phyloP scores from a whole-genome alignment of 2,888 invertebrate species.

The Agrochola lychnidis region DNA sequence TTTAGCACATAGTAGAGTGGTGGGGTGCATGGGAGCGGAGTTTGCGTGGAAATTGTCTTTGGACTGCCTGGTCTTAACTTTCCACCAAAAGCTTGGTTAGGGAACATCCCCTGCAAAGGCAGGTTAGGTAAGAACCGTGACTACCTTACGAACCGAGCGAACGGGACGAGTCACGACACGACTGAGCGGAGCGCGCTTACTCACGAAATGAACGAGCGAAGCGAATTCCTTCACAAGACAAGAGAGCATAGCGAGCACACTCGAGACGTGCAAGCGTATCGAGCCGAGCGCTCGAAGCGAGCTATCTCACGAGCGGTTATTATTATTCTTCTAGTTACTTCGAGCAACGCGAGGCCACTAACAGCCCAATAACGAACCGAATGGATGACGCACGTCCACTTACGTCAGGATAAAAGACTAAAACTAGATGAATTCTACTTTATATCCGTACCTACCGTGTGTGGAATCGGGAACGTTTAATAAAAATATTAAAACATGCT shows the following conservation, averaged over 20 bases:
- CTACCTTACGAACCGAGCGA: not conserved
- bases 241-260: not conserved
- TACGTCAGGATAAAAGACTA: too few relatives aligned
- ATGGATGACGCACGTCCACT: not conserved
- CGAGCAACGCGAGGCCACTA: not conserved
- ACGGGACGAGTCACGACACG: not conserved
- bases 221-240: not conserved
- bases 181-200: not conserved
- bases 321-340: not conserved
- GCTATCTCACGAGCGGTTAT: not conserved
- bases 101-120: too few relatives aligned
- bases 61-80: too few relatives aligned
- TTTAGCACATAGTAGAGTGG: too few relatives aligned
- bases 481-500: not conserved
- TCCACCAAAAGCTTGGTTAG: not conserved
- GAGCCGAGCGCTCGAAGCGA: not conserved
- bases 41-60: too few relatives aligned
- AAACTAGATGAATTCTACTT: not conserved
- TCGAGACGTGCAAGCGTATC: not conserved
- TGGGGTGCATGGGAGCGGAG: too few relatives aligned
- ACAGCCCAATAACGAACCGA: not conserved
- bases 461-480: too few relatives aligned
- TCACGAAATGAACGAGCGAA: not conserved
- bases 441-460: not conserved
- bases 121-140: not conserved